phyloP scores from a whole-genome alignment of 2,797 vertebrate species.

The Ataeniobius toweri region DNA sequence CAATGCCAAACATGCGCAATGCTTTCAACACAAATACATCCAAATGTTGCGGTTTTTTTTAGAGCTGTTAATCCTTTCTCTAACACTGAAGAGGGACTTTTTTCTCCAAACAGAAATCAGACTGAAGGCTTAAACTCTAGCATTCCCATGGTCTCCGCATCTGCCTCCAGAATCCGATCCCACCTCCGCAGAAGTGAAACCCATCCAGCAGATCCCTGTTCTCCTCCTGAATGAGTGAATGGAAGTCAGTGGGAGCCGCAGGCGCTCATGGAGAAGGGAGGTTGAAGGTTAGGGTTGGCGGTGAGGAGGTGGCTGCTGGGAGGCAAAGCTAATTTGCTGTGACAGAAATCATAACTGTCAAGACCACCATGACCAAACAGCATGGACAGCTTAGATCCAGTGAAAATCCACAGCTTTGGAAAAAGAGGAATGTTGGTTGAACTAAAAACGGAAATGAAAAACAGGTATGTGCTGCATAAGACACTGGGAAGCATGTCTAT shows the following conservation, averaged over 20 bases:
- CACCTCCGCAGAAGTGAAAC: slow-evolving; percentile 44
- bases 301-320: slow-evolving; percentile 66
- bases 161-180: slow-evolving; percentile 23
- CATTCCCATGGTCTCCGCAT: slow-evolving; percentile 29
- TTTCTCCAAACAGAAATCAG: slow-evolving; percentile 12
- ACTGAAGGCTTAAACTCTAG: slow-evolving; percentile 20
- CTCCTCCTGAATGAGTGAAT: slow-evolving; percentile 43
- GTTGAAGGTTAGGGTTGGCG: slow-evolving; percentile 29
- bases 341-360: slow-evolving; percentile 81
- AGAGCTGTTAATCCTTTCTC: slow-evolving; percentile 39
- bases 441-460: slow-evolving; percentile 35
- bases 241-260: slow-evolving; percentile 65
- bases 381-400: slow-evolving; percentile 71
- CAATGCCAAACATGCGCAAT: slow-evolving; percentile 50
- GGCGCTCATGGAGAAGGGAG: slow-evolving; percentile 51
- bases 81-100: slow-evolving; percentile 16
- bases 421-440: slow-evolving; percentile 42
- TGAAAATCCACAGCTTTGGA: slow-evolving; percentile 58
- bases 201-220: slow-evolving; percentile 38
- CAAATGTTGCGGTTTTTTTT: slow-evolving; percentile 24
- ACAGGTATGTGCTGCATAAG: slow-evolving; percentile 20
- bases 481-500: slow-evolving; percentile 28
- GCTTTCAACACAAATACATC: slow-evolving; percentile 44
- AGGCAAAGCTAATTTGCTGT: slow-evolving; percentile 79
- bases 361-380: slow-evolving; percentile 79